Evolutionary conservation across 2,888 invertebrate species (phyloP), one percentile per base, ranked within the genome.

Genomic region (Pediacus dermestoides): DNA sequence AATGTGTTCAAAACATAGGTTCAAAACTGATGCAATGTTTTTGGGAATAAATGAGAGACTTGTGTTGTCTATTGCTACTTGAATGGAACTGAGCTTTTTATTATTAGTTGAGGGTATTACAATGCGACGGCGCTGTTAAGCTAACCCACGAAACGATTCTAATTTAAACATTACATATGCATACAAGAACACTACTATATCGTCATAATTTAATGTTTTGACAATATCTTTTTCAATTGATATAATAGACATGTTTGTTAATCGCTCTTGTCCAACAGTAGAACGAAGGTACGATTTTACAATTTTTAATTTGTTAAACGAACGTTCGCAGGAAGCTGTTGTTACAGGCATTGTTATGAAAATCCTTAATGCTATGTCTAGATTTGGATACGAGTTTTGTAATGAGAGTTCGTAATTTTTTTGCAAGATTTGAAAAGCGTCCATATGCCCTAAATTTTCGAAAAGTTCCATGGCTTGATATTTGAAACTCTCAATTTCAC

Each of bases 401-500:
- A 26, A 10, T n/a, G 16, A 16, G 11, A 18, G n/a, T 18, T 18
- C 21, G n/a, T 18, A n/a, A 18, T 7, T 18, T 18, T 18, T 18
- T 18, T 18, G 21, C 21, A 18, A 18, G 6, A 18, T 7, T 7
- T 6, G 6, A 7, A 18, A 18, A 18, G 21, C 6, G 12, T n/a
- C 4, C 11, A 8, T 12, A 16, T 4, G 7, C 11, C n/a, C n/a
- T 32, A 21, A 18, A 32, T 18, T 6, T 32, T 32, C 16, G 6
- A 18, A 7, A 7, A 18, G 6, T 7, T 6, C 21, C 4, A 4
- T 8, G n/a, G 16, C 32, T 32, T 32, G 32, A 32, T 7, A 32
- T 10, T 18, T 16, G 21, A 32, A 32, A 16, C 32, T 32, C 21
- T 32, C 18, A 18, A 16, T 32, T 18, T 32, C 32, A 32, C n/a